These are phyloP conservation scores for Frankliniella intonsa DNA, from an alignment of 2,888 invertebrate species.

Conservation along the genomic window DNA sequence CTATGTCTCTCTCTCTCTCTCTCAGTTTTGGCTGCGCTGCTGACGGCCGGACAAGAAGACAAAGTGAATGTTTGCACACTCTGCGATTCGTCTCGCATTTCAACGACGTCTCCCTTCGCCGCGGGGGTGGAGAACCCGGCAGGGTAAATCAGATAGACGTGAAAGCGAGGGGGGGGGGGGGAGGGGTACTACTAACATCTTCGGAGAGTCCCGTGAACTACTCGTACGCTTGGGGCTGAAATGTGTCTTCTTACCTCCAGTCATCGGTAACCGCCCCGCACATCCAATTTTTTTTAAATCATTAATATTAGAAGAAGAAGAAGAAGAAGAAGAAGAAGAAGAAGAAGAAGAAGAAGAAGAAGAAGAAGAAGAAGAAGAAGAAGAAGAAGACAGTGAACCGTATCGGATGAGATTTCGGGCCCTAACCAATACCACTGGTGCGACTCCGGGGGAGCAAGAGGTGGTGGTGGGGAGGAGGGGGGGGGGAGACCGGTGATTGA, in stretches of 20 bases:
- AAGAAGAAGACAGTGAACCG: not conserved
- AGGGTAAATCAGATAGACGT: too few species aligned
- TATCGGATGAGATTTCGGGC: slow-evolving; percentile 6
- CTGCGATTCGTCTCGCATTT: not conserved
- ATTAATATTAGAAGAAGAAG: not conserved
- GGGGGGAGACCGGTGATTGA: slow-evolving; percentile 6
- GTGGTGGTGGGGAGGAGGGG: not conserved
- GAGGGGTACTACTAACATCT: too few species aligned
- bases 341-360: not conserved
- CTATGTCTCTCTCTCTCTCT: not conserved
- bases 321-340: not conserved
- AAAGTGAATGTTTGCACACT: slow-evolving; percentile 10
- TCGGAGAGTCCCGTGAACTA: too few species aligned
- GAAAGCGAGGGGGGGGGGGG: too few species aligned
- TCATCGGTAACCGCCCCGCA: too few species aligned
- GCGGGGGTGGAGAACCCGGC: not conserved
- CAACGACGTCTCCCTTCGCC: not conserved
- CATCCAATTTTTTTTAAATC: too few species aligned
- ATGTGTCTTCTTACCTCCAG: too few species aligned
- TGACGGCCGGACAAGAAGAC: not conserved
- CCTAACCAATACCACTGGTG: too few species aligned
- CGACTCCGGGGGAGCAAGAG: not conserved
- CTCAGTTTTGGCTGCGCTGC: not conserved
- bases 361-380: not conserved
- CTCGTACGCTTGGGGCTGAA: too few species aligned